phyloP scores from a whole-genome alignment of 2,113 vertebrate species.

The Phylloscopus whistleri region DNA sequence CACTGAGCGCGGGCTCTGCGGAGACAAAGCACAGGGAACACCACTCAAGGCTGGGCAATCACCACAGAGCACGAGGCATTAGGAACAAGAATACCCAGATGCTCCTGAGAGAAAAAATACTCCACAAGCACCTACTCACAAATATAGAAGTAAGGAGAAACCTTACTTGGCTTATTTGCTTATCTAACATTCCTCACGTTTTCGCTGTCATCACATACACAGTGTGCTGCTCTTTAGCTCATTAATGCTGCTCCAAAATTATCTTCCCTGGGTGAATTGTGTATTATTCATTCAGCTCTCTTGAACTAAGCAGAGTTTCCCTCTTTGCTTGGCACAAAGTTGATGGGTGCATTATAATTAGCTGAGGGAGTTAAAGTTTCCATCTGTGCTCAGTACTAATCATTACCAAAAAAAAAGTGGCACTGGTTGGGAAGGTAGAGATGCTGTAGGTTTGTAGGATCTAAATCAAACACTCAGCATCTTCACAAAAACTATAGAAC shows the following conservation, averaged over 20 bases:
- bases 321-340: neutral
- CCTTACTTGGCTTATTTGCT: neutral
- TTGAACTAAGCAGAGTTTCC: neutral
- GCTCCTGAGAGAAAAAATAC: neutral
- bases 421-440: neutral
- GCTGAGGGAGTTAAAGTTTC: neutral
- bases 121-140: neutral
- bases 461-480: neutral
- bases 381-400: neutral
- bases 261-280: neutral
- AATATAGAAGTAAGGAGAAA: neutral
- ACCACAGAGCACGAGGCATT: neutral
- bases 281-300: constrained; percentile 14
- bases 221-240: neutral
- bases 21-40: neutral
- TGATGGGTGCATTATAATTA: constrained; percentile 12
- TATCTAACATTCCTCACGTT: neutral
- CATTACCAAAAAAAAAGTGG: neutral
- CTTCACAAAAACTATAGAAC: neutral
- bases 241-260: neutral
- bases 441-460: neutral
- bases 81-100: neutral
- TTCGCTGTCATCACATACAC: neutral
- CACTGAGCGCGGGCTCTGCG: constrained; percentile 79
- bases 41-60: neutral